These are phyloP conservation scores for Cuniculus paca DNA, from an alignment of 2,797 vertebrate genomes.

Conservation along the genomic window DNA sequence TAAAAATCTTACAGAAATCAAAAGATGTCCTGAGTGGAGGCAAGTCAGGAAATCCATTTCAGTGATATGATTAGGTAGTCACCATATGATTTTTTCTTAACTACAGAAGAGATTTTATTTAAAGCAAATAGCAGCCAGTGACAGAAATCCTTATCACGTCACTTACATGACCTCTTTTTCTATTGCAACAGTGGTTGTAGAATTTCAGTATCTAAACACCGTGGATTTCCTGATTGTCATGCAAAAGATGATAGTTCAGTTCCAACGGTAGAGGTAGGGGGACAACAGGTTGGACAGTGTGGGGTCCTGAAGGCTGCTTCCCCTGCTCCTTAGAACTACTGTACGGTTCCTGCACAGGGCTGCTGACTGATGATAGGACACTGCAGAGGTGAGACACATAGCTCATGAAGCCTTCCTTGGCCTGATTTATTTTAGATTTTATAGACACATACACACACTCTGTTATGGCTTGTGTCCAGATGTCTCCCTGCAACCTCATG, in stretches of 20 bases:
- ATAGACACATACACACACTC: not conserved
- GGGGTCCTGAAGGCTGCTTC: not conserved
- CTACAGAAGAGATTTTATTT: conserved; percentile 49
- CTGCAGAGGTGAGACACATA: not conserved
- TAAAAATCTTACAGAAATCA: not conserved
- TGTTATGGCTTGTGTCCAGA: not conserved
- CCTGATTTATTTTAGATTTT: not conserved
- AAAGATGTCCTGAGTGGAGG: not conserved
- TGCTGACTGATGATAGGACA: not conserved
- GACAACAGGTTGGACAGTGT: not conserved
- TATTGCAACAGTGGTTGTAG: not conserved
- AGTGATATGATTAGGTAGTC: not conserved
- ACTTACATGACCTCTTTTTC: not conserved
- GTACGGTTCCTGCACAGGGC: not conserved
- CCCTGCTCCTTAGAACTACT: not conserved
- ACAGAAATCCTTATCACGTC: conserved; percentile 28
- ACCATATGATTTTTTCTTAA: not conserved
- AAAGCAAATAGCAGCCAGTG: conserved; percentile 50
- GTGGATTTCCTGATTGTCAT: conserved; percentile 26
- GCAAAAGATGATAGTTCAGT: not conserved
- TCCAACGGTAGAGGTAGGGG: conserved; percentile 40
- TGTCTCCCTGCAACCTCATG: not conserved
- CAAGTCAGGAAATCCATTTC: not conserved
- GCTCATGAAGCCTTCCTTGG: not conserved
- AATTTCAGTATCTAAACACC: conserved; percentile 56